Evolutionary conservation across 2,797 vertebrate species (phyloP), one percentile per base, ranked within the genome.

Genomic region (Orestias chungarensis): DNA sequence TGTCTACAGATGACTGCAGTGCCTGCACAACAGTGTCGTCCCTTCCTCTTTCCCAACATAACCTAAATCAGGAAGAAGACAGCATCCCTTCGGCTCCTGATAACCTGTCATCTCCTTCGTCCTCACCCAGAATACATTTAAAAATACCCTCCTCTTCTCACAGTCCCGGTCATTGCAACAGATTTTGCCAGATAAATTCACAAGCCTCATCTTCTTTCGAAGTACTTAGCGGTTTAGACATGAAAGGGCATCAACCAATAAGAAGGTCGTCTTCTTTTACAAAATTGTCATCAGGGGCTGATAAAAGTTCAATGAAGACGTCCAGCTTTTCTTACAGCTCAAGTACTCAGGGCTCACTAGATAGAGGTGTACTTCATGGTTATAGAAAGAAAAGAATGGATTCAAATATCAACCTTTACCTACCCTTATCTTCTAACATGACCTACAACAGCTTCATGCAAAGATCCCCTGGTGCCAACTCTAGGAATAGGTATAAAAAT

Each of bases 191-290:
- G 40, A 84, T 87, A 20, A 81, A 82, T 1, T 69, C 74, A 0
- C 73, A 89, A 54, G 88, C 94, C 82, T 84, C 50, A 23, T 81
- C 88, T 66, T 93, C 93, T 0, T 89, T 95, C 71, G 95, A 95
- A 79, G 43, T 83, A 31, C 86, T 88, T 31, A 92, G 94, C 76
- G 87, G 92, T 10, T 93, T 96, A 72, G 96, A 98, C 81, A 96
- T 96, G 95, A 97, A 96, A 82, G 95, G 95, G 68, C 87, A 92
- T 17, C 94, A 93, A 46, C 96, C 96, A 7, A 93, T 98, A 44
- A 92, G 97, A 71, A 96, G 96, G 75, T 98, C 96, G 94, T 98
- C 97, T 15, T 99, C 97, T 20, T 94, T 99, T 70, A 97, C 96
- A 47, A 97, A 95, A 76, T 91, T 99, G 62, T 86, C 91, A 20